phyloP scores from a whole-genome alignment of 2,113 vertebrate species.

The Aegithalos caudatus region DNA sequence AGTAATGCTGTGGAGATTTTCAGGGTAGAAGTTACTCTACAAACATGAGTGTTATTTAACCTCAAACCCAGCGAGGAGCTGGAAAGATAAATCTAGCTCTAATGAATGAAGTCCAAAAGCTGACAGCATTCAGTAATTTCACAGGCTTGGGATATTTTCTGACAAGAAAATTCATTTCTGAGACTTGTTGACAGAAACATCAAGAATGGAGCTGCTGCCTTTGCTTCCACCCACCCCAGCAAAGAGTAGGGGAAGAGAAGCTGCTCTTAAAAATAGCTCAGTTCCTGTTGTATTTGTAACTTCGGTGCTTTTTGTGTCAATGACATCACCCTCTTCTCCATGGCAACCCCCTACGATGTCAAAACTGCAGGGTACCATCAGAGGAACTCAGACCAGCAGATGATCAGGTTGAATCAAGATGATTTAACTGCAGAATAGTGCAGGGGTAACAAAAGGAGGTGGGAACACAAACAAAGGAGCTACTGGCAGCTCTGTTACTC shows the following conservation, averaged over 20 bases:
- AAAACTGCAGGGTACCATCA: constrained; percentile 72
- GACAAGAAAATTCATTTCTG: constrained; percentile 24
- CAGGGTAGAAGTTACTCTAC: neutral
- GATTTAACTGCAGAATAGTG: constrained; percentile 59
- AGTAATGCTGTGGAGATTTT: neutral
- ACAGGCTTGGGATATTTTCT: neutral
- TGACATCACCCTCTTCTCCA: constrained; percentile 80
- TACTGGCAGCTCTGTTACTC: neutral
- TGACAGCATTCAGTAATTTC: constrained; percentile 29
- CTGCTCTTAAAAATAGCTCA: constrained; percentile 74
- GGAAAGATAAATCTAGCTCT: neutral
- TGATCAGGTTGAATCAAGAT: constrained; percentile 51
- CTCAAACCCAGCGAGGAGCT: neutral
- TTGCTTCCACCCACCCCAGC: constrained; percentile 48
- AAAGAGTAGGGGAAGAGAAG: constrained; percentile 36
- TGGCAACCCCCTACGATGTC: constrained; percentile 77
- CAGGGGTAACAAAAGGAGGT: neutral
- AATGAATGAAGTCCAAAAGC: constrained; percentile 19
- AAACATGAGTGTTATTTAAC: neutral
- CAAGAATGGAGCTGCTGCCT: constrained; percentile 42
- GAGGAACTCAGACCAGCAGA: constrained; percentile 50
- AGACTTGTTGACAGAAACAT: constrained; percentile 31
- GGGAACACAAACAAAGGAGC: neutral
- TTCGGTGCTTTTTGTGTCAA: constrained; percentile 75
- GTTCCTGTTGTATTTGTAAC: constrained; percentile 78